phyloP scores from a whole-genome alignment of 2,113 vertebrate genomes.

The Nothocercus julius region DNA sequence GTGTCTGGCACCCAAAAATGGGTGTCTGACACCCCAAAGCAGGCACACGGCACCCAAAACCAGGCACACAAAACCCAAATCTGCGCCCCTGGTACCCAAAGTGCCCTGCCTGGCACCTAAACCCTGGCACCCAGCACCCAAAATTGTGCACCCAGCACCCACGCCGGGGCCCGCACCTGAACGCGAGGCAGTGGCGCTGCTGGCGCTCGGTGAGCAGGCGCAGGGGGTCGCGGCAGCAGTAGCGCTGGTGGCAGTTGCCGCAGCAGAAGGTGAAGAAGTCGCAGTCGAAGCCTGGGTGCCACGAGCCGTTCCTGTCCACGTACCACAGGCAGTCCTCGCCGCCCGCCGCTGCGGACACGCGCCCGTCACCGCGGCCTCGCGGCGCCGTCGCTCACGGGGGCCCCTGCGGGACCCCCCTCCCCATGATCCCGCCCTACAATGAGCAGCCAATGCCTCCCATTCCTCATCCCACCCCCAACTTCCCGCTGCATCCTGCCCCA shows the following conservation, averaged over 20 bases:
- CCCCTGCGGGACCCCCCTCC: no score
- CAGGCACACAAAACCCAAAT: not conserved
- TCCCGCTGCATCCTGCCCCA: no score
- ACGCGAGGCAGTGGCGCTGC: slow-evolving; percentile 57
- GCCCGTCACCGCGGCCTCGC: not conserved
- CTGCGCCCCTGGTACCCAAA: not conserved
- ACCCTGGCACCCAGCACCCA: not conserved
- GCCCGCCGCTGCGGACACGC: not conserved
- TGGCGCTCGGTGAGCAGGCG: slow-evolving; percentile 55
- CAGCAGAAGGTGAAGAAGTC: slow-evolving; percentile 38
- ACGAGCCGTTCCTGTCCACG: slow-evolving; percentile 55
- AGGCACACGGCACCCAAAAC: not conserved
- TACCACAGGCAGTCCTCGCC: slow-evolving; percentile 58
- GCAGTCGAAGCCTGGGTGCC: slow-evolving; percentile 55
- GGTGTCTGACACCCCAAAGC: not conserved
- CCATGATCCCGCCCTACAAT: no score
- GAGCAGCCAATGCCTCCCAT: no score
- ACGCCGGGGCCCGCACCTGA: not conserved
- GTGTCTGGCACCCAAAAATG: not conserved
- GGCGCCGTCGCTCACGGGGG: no score
- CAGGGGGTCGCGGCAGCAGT: slow-evolving; percentile 51
- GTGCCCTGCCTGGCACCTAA: no score
- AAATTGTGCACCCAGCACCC: not conserved
- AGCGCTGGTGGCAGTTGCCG: slow-evolving; percentile 34
- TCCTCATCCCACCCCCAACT: no score